These are phyloP conservation scores for Tinamus major DNA, from an alignment of 2,797 vertebrate species.

Conservation along the genomic window DNA sequence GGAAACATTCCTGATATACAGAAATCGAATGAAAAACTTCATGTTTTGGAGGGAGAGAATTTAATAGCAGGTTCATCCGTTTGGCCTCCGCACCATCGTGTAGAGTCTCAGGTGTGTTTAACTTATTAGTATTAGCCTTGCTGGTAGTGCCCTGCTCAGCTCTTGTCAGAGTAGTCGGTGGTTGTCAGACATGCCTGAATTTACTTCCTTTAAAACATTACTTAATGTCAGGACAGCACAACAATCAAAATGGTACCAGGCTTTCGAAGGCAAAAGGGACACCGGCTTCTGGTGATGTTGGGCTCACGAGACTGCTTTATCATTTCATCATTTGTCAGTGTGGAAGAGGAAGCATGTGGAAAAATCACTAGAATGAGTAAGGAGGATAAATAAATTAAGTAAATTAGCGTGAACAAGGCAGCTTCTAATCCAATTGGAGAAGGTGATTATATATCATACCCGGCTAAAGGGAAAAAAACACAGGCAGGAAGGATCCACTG, in stretches of 20 bases:
- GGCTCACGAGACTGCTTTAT: neutral
- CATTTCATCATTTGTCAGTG: constrained; percentile 20
- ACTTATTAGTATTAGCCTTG: constrained; percentile 26
- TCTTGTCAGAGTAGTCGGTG: constrained; percentile 29
- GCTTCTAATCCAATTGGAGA: constrained; percentile 52
- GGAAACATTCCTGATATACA: neutral
- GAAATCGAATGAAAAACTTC: neutral
- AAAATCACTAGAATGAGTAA: constrained; percentile 61
- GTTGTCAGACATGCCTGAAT: constrained; percentile 30
- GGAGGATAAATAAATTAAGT: constrained; percentile 61
- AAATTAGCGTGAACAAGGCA: constrained; percentile 60
- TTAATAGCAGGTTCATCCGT: neutral
- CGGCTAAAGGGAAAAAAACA: constrained; percentile 53
- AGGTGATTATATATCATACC: constrained; percentile 51
- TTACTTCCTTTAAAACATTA: constrained; percentile 22
- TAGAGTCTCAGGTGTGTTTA: neutral
- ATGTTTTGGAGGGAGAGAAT: neutral
- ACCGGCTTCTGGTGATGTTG: neutral
- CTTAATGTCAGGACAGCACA: constrained; percentile 15
- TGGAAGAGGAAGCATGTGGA: constrained; percentile 10
- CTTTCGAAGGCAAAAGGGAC: constrained; percentile 24
- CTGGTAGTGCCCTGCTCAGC: neutral
- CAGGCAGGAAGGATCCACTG: constrained; percentile 7
- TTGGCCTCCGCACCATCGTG: neutral
- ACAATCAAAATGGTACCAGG: neutral